phyloP scores from a whole-genome alignment of 2,113 vertebrate species.

The Indicator maculatus region DNA sequence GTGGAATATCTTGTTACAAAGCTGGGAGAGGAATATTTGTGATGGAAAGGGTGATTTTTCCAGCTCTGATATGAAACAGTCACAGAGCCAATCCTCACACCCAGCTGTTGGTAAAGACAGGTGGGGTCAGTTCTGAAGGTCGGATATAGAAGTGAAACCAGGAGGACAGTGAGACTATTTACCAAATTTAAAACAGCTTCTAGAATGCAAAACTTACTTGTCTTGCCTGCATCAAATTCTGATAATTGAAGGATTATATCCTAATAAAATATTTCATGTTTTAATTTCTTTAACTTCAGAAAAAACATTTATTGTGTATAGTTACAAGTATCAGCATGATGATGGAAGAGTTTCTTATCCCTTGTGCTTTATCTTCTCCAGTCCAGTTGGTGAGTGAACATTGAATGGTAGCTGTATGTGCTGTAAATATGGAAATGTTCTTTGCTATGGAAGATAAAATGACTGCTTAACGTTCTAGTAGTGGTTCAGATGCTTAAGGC shows the following conservation, averaged over 20 bases:
- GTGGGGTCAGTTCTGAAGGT: not conserved
- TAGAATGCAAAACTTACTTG: not conserved
- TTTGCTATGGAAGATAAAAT: not conserved
- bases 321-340: constrained; percentile 95
- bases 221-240: not conserved
- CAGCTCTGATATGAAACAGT: not conserved
- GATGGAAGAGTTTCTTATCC: constrained; percentile 96
- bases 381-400: constrained; percentile 87
- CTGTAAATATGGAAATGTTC: not conserved
- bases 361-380: constrained; percentile 98
- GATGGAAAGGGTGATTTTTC: not conserved
- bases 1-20: not conserved
- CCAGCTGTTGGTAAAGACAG: not conserved
- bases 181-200: not conserved
- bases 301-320: constrained; percentile 96
- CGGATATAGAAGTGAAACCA: constrained; percentile 14
- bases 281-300: constrained; percentile 85
- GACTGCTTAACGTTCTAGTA: not conserved
- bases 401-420: not conserved
- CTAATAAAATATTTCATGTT: not conserved
- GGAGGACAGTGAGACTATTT: not conserved
- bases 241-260: not conserved
- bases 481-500: not conserved
- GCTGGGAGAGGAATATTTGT: not conserved
- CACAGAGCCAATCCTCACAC: not conserved